Evolutionary conservation across 2,888 invertebrate genomes (phyloP), one percentile per base, ranked within the genome.

Genomic region (Elegia similella): DNA sequence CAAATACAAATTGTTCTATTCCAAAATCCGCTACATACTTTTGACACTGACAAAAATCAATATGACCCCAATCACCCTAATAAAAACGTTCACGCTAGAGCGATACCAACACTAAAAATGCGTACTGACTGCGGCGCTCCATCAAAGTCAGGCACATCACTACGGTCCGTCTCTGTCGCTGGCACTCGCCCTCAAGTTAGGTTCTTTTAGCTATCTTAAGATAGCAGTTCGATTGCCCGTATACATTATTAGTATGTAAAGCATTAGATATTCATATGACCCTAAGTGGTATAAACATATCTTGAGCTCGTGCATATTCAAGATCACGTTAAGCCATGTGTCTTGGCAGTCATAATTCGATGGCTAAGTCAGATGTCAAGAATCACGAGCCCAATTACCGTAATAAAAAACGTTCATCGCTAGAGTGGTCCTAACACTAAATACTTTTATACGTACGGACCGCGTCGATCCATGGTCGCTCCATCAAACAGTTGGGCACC

Each of bases 111-210:
- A 50, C 34, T 34, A 50, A 34, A 32, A 48, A 34, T 12, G 34
- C 32, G 32, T 48, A 34, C 34, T 8, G 16, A 16, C 15, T 34
- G 29, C 32, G 13, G 15, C 34, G 34, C 34, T 50, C 50, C 34
- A 34, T 50, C 50, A 50, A 50, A 50, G 50, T 50, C 50, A 50
- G 50, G 50, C 50, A 32, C 50, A 65, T n/a, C 59, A 52, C 52
- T 56, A 16, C 65, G 63, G 67, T 75, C 71, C 69, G 72, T 77
- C 76, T 73, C 67, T 32, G 59, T 56, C 61, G 66, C 34, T 38
- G 48, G 10, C 13, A 48, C 47, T 6, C 72, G 72, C 34, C 50
- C 15, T 7, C n/a, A 34, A 34, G 50, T 34, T 17, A 6, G 34
- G 34, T 0, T 6, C 34, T 32, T 10, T 50, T 50, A 6, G 50